Percentiles rank a stretch among this genome's conserved stretches.
Evolutionary conservation across 1,140 invertebrate genomes (phyloP).

Genomic region (Drosophila tani): DNA sequence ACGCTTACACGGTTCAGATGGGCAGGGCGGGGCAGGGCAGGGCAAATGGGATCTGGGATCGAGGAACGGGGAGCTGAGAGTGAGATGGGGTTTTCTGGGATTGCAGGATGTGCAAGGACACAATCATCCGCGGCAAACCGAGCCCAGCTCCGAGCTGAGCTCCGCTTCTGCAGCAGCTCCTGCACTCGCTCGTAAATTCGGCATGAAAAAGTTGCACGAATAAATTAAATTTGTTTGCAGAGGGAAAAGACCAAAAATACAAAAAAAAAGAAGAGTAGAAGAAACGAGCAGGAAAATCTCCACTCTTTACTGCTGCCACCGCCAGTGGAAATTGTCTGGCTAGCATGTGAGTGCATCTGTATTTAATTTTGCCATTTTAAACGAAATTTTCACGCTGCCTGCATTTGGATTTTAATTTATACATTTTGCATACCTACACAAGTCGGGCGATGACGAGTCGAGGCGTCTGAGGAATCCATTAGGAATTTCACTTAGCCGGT

Average conservation of each 20-base stretch:
- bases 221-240: constrained; percentile 80
- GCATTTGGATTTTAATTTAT: constrained; percentile 69
- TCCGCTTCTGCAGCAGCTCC: constrained; percentile 30
- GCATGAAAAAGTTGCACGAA: constrained; percentile 70
- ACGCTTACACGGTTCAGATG: constrained; percentile 70
- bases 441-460: constrained; percentile 9
- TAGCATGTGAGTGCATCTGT: constrained; percentile 63
- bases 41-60: constrained; percentile 15
- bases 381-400: constrained; percentile 66
- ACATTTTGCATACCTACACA: constrained; percentile 39
- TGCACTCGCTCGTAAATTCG: constrained; percentile 67
- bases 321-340: constrained; percentile 51
- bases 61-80: neutral
- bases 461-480: constrained; percentile 43
- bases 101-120: constrained; percentile 69
- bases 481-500: constrained; percentile 46
- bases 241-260: constrained; percentile 30
- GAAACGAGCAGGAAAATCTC: constrained; percentile 42
- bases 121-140: constrained; percentile 59
- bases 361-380: constrained; percentile 75
- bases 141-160: constrained; percentile 37
- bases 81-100: constrained; percentile 21
- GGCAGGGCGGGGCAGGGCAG: constrained; percentile 14
- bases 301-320: constrained; percentile 28
- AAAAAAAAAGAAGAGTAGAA: constrained; percentile 12